These are phyloP conservation scores for Tachycineta bicolor DNA, from an alignment of 2,113 vertebrate species.

Conservation along the genomic window DNA sequence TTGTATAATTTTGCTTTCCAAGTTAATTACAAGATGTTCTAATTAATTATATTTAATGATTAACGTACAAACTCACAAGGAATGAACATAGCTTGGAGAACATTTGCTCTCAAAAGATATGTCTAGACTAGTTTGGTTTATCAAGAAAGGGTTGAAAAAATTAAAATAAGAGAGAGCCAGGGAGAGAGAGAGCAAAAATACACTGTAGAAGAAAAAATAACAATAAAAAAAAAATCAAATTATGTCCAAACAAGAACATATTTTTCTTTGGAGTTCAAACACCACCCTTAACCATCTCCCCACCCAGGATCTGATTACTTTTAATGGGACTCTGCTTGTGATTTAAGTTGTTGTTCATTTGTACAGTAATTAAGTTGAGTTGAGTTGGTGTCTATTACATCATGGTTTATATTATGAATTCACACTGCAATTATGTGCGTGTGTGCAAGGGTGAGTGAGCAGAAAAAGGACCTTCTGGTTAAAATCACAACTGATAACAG, in stretches of 20 bases:
- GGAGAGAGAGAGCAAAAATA: conserved; percentile 39
- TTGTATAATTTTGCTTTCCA: conserved; percentile 72
- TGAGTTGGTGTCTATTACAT: conserved; percentile 68
- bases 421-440: conserved; percentile 59
- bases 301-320: conserved; percentile 73
- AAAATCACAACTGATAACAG: conserved; percentile 32
- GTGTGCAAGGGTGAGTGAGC: conserved; percentile 59
- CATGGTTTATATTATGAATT: conserved; percentile 70
- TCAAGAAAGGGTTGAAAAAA: conserved; percentile 68
- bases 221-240: conserved; percentile 53
- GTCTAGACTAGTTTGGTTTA: conserved; percentile 71
- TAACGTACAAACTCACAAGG: conserved; percentile 73
- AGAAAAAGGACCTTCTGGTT: conserved; percentile 66
- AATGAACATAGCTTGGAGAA: conserved; percentile 67
- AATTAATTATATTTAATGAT: conserved; percentile 78
- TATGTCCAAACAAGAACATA: conserved; percentile 65
- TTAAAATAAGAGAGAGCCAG: conserved; percentile 48
- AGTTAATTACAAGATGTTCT: conserved; percentile 76
- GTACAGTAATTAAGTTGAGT: conserved; percentile 70
- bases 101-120: conserved; percentile 70
- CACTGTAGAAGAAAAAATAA: conserved; percentile 53
- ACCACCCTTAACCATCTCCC: conserved; percentile 61
- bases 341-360: conserved; percentile 74
- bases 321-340: conserved; percentile 68
- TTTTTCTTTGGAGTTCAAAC: conserved; percentile 66